A percentile compares a stretch with the other conserved stretches of the same genome.
phyloP scores from a whole-genome alignment of 92 coral and sea anemone genomes.

The Chrysogorgia sp. region DNA sequence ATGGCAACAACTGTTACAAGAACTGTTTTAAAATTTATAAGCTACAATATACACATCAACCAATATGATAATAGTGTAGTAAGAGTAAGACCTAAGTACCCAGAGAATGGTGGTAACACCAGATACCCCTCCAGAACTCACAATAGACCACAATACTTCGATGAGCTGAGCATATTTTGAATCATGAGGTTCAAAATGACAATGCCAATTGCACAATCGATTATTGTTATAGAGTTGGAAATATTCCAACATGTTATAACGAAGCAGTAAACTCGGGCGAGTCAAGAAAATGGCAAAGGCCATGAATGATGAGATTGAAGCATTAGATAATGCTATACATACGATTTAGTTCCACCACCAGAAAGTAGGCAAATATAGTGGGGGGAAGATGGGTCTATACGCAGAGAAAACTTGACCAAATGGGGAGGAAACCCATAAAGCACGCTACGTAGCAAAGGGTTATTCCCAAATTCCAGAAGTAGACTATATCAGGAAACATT shows the following conservation, averaged over 20 bases:
- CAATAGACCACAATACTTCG: no score
- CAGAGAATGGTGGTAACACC: no score
- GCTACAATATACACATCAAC: no score
- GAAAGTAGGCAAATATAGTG: conserved; percentile 60
- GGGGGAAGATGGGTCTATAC: conserved; percentile 61
- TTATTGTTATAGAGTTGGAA: conserved; percentile 58
- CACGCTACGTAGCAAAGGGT: conserved; percentile 61
- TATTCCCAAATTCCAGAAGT: conserved; percentile 46
- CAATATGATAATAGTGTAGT: no score
- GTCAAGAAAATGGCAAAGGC: conserved; percentile 62
- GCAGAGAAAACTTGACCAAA: conserved; percentile 57
- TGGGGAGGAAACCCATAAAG: conserved; percentile 59
- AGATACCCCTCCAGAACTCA: no score
- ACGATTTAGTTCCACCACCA: conserved; percentile 62
- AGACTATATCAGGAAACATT: no score
- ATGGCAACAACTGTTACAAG: no score
- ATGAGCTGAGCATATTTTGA: no score
- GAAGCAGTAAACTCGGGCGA: conserved; percentile 56
- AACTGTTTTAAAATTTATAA: no score
- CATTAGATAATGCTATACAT: conserved; percentile 54
- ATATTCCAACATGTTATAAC: conserved; percentile 48
- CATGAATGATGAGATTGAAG: conserved; percentile 61
- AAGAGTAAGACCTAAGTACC: no score
- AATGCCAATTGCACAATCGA: conserved; percentile 54
- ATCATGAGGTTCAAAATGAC: conserved; percentile 26